A percentile compares a stretch with the other conserved stretches of the same genome.
These are phyloP conservation scores for Caligus rogercresseyi DNA, from an alignment of 1,140 invertebrate genomes.

Conservation along the genomic window DNA sequence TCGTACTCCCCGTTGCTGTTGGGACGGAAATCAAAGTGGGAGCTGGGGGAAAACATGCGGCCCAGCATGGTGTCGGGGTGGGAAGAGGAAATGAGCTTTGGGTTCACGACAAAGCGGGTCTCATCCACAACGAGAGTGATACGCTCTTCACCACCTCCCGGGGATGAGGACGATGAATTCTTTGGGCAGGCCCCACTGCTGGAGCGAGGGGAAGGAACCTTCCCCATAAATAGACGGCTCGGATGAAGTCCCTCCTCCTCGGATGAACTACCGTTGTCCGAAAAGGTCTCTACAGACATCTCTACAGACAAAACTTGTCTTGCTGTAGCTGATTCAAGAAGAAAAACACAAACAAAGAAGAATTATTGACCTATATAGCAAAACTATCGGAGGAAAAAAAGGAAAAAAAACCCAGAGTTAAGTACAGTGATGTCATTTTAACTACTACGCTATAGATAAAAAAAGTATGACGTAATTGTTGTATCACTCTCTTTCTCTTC, in stretches of 20 bases:
- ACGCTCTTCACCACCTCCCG: slow-evolving; percentile 40
- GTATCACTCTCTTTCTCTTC: too few species aligned
- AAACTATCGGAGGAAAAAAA: too few species aligned
- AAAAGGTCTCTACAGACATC: neutral
- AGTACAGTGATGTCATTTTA: too few species aligned
- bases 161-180: neutral
- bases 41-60: slow-evolving; percentile 25
- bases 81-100: slow-evolving; percentile 58
- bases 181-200: neutral
- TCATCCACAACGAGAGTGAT: slow-evolving; percentile 85
- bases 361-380: too few species aligned
- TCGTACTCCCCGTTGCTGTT: slow-evolving; percentile 69
- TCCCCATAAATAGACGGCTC: neutral
- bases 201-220: neutral
- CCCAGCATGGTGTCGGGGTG: slow-evolving; percentile 86
- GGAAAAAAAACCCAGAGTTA: too few species aligned
- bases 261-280: neutral
- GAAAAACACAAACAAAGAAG: too few species aligned
- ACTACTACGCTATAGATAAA: too few species aligned
- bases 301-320: slow-evolving; percentile 36
- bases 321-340: too few species aligned
- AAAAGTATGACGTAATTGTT: too few species aligned
- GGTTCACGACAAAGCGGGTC: slow-evolving; percentile 76
- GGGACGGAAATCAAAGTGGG: slow-evolving; percentile 1
- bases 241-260: neutral